These are phyloP conservation scores for Coendou prehensilis DNA, from an alignment of 2,797 vertebrate genomes.

Conservation along the genomic window DNA sequence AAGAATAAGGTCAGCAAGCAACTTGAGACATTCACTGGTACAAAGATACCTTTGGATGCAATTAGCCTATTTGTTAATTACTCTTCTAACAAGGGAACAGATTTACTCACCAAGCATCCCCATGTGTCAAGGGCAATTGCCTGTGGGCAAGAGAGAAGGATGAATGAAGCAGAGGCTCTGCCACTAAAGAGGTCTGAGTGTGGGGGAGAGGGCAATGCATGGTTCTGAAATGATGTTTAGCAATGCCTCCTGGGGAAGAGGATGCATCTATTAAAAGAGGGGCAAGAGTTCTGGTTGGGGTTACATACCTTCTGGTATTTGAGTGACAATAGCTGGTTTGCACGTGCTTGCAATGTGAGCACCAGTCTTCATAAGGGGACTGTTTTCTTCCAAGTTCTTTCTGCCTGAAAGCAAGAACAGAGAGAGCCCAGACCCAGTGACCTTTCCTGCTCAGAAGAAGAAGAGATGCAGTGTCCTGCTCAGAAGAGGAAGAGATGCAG, in stretches of 20 bases:
- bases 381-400: not conserved
- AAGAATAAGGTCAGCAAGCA: not conserved
- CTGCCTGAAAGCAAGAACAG: not conserved
- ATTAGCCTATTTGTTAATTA: not conserved
- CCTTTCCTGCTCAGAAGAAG: not conserved
- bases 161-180: not conserved
- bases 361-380: not conserved
- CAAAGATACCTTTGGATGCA: not conserved
- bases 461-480: not conserved
- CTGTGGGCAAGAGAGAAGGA: not conserved
- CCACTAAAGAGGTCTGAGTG: not conserved
- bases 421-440: not conserved
- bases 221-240: slow-evolving; percentile 17
- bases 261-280: not conserved
- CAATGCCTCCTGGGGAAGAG: not conserved
- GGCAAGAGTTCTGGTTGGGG: not conserved
- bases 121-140: not conserved
- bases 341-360: not conserved
- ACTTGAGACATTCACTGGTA: not conserved
- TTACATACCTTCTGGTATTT: not conserved
- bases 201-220: not conserved
- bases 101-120: not conserved
- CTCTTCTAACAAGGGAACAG: not conserved
- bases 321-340: slow-evolving; percentile 14
- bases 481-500: not conserved